Evolutionary conservation across 1,140 invertebrate genomes (phyloP).

Genomic region (Drosophila teissieri): DNA sequence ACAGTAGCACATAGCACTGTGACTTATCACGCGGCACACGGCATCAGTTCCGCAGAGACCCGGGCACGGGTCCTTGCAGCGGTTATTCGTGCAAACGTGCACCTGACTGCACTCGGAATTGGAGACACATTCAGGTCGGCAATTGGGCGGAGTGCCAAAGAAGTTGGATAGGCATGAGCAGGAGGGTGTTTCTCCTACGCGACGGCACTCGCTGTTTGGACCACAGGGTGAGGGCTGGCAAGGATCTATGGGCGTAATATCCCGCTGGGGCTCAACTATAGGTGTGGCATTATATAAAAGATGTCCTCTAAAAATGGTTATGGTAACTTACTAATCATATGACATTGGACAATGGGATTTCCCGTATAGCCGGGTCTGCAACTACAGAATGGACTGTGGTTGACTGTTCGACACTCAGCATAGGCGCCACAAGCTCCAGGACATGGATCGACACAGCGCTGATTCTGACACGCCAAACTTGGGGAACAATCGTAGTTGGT

Average conservation of each 20-base stretch:
- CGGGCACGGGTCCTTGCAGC: conserved; percentile 90
- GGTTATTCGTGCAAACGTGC: conserved; percentile 87
- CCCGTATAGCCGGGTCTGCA: conserved; percentile 87
- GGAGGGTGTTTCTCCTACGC: conserved; percentile 86
- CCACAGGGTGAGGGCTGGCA: conserved; percentile 92
- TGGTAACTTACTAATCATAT: conserved; percentile 87
- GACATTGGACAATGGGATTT: conserved; percentile 87
- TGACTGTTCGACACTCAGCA: conserved; percentile 87
- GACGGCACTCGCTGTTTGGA: conserved; percentile 89
- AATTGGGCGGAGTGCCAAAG: conserved; percentile 88
- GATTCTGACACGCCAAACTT: conserved; percentile 88
- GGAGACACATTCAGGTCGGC: conserved; percentile 88
- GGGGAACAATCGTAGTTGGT: conserved; percentile 88
- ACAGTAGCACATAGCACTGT: conserved; percentile 90
- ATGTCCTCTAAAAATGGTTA: background rate
- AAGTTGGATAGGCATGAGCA: conserved; percentile 88
- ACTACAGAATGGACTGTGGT: conserved; percentile 89
- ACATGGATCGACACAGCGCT: conserved; percentile 89
- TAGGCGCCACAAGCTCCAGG: conserved; percentile 89
- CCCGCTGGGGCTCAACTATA: conserved; percentile 73
- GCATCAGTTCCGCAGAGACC: conserved; percentile 91
- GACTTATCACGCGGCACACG: conserved; percentile 90
- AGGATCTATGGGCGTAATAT: conserved; percentile 85
- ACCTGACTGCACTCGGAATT: conserved; percentile 88
- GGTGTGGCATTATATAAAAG: conserved; percentile 3